A percentile compares a stretch with the other conserved stretches of the same genome.
These are phyloP conservation scores for Theodoxus fluviatilis DNA, from an alignment of 2,888 invertebrate genomes.

Conservation along the genomic window DNA sequence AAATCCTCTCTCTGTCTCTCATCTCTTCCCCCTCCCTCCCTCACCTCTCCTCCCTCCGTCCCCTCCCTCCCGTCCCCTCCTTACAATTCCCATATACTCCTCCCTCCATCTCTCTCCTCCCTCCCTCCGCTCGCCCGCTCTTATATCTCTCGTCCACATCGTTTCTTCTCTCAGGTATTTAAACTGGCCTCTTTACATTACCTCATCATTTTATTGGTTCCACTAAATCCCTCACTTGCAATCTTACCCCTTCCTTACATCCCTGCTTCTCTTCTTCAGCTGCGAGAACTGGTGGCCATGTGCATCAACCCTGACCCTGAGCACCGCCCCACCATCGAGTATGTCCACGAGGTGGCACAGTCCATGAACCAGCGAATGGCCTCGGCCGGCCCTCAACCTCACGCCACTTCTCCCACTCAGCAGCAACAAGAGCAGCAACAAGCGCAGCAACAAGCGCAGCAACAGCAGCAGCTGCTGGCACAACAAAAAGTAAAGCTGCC, in stretches of 20 bases:
- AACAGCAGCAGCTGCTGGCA: constrained; percentile 63
- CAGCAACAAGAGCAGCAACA: constrained; percentile 37
- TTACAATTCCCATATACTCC: no score
- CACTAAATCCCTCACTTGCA: not conserved
- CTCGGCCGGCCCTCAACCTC: constrained; percentile 33
- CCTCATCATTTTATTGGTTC: not conserved
- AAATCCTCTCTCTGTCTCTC: no score
- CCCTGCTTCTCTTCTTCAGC: constrained; percentile 60
- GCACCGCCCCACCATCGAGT: constrained; percentile 68
- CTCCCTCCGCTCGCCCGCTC: no score
- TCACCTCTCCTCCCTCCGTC: no score
- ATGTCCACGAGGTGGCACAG: constrained; percentile 67
- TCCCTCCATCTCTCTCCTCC: no score
- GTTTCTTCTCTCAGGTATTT: not conserved
- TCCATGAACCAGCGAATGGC: constrained; percentile 61
- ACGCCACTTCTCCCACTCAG: constrained; percentile 12
- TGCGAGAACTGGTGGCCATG: constrained; percentile 67
- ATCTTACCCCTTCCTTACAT: not conserved
- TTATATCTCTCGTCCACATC: no score
- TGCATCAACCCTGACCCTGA: constrained; percentile 70
- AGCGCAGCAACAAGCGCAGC: constrained; percentile 34
- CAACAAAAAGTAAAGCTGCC: no score
- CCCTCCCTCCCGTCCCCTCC: no score
- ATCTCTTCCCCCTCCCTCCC: no score
- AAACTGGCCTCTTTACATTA: not conserved